Percentiles rank a stretch among this genome's conserved stretches.
Evolutionary conservation across 2,888 invertebrate genomes (phyloP).

Genomic region (Leptothorax acervorum): DNA sequence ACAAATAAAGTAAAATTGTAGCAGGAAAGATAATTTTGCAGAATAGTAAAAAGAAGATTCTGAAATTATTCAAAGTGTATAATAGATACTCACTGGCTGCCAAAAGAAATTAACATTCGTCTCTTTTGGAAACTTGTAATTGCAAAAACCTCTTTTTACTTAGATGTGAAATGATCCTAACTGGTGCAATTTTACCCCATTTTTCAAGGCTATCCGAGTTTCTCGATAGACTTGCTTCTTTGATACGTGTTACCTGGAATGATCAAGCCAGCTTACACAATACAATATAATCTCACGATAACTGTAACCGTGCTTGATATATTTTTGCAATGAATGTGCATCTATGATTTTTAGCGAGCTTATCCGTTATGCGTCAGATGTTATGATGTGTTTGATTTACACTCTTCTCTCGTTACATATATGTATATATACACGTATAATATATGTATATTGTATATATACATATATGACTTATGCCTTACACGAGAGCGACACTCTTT

Average conservation of each 20-base stretch:
- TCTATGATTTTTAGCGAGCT: slow-evolving; percentile 73
- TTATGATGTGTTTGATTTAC: slow-evolving; percentile 68
- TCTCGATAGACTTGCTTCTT: slow-evolving; percentile 50
- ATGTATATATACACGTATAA: slow-evolving; percentile 34
- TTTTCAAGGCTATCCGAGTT: slow-evolving; percentile 41
- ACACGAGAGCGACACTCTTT: slow-evolving; percentile 43
- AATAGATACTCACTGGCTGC: not conserved
- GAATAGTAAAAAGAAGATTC: not conserved
- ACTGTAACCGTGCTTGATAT: slow-evolving; percentile 75
- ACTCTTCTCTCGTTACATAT: slow-evolving; percentile 64
- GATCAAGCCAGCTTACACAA: slow-evolving; percentile 68
- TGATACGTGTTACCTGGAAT: slow-evolving; percentile 59
- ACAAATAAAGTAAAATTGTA: slow-evolving; percentile 24
- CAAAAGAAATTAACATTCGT: not conserved
- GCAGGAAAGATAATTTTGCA: not conserved
- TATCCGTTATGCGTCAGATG: slow-evolving; percentile 69
- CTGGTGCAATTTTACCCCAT: slow-evolving; percentile 36
- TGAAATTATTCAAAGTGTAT: not conserved
- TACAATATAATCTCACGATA: slow-evolving; percentile 62
- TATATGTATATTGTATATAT: not conserved
- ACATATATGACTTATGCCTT: not conserved
- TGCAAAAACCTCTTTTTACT: not conserved
- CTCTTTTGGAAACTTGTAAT: not conserved
- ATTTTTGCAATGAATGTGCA: slow-evolving; percentile 76
- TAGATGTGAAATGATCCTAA: not conserved